Evolutionary conservation across 2,888 invertebrate genomes (phyloP), one percentile per base, ranked within the genome.

Genomic region (Pherbina coryleti): DNA sequence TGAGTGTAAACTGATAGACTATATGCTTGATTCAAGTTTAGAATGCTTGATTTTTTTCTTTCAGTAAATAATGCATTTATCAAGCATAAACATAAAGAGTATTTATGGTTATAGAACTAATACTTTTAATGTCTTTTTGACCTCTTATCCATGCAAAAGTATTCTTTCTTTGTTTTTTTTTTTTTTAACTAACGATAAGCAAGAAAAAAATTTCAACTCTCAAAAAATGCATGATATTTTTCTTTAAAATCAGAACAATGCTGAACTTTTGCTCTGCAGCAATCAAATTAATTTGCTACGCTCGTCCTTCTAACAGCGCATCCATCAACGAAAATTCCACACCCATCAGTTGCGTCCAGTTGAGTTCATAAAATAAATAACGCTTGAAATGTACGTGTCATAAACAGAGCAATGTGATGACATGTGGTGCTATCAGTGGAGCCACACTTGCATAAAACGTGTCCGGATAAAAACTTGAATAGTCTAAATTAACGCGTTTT

Each of bases 361-460:
- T 49, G 28, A 31, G 70, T 70, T 69, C 70, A 76, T 70, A 62
- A 70, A 62, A 76, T 76, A 76, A 76, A 76, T 53, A 76, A 76
- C 70, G 60, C 70, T 76, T 76, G 76, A 76, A 70, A 53, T 28
- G 62, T 69, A 31, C 49, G 31, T 25, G 62, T 70, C 76, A 60
- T 70, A 76, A 76, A 69, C 69, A 76, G 76, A 70, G 70, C 62
- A 70, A 22, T 62, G 62, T 62, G 76, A 62, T 70, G 70, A 76
- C 76, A 57, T 70, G 76, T 70, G 57, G 51, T 31, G 51, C 69
- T 76, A 70, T 76, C 75, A 66, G 25, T 67, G 22, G 11, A 25
- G 34, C 67, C 55, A 44, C 75, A 75, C 66, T 75, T 34, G 19
- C 67, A 64, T 55, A 25, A 74, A 74, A 74, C 74, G 74, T 53